Evolutionary conservation across 2,888 invertebrate species (phyloP).

Genomic region (Baronia brevicornis): DNA sequence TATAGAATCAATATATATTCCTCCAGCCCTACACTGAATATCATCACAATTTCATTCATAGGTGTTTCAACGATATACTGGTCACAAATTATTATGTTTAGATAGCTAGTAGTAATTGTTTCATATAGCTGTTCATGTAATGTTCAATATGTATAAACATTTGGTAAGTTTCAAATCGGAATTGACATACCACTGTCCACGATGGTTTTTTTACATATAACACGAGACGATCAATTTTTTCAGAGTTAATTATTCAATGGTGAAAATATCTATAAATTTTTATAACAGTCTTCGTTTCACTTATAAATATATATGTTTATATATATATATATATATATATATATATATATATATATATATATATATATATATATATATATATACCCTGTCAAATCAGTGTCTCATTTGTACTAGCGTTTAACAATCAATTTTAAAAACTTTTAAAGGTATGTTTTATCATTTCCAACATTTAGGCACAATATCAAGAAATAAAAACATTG

Average conservation of each 20-base stretch:
- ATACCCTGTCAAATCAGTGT: slow-evolving; percentile 69
- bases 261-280: slow-evolving; percentile 66
- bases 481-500: slow-evolving; percentile 31
- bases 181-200: slow-evolving; percentile 51
- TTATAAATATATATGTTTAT: slow-evolving; percentile 61
- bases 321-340: no score
- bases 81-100: no score
- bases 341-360: no score
- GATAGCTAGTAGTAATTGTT: no score
- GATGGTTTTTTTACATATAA: slow-evolving; percentile 35
- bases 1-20: no score
- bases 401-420: slow-evolving; percentile 67
- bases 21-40: no score
- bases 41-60: no score
- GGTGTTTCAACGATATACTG: no score
- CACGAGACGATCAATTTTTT: slow-evolving; percentile 35
- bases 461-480: slow-evolving; percentile 29
- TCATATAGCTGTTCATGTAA: no score
- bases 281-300: slow-evolving; percentile 71
- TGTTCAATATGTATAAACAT: slow-evolving; percentile 24
- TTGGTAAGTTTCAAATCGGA: slow-evolving; percentile 43
- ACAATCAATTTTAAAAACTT: slow-evolving; percentile 50
- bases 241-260: slow-evolving; percentile 39
- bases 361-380: no score
- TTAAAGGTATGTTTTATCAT: slow-evolving; percentile 25